Evolutionary conservation across 2,113 vertebrate species (phyloP).

Genomic region (Chaetodon auriga): DNA sequence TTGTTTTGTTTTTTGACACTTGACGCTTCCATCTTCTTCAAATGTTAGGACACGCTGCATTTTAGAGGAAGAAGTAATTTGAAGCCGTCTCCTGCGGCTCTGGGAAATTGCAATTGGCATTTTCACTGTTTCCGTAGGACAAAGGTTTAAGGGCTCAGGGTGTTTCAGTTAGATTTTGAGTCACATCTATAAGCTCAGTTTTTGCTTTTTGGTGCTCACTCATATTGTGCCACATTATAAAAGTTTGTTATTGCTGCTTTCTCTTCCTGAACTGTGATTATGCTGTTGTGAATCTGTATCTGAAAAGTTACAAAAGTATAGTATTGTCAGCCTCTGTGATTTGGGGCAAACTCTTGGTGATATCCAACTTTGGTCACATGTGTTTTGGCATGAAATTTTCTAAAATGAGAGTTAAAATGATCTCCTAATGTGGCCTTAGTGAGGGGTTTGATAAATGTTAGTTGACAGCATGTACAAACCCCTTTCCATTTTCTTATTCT

Average conservation of each 20-base stretch:
- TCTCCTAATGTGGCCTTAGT: not conserved
- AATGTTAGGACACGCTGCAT: too few relatives aligned
- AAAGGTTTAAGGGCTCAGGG: too few relatives aligned
- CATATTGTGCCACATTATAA: not conserved
- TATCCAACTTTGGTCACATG: not conserved
- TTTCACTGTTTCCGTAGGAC: too few relatives aligned
- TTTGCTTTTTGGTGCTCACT: not conserved
- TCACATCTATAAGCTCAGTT: too few relatives aligned
- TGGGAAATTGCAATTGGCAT: not conserved
- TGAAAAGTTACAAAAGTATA: not conserved
- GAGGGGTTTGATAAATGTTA: conserved; percentile 15
- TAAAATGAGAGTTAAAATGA: not conserved
- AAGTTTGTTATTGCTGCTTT: not conserved
- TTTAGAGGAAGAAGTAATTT: not conserved
- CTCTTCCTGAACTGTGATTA: not conserved
- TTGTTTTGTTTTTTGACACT: not conserved
- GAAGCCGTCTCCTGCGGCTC: not conserved
- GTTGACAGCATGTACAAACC: conserved; percentile 34
- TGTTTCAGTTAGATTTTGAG: too few relatives aligned
- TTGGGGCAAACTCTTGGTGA: not conserved
- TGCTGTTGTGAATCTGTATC: not conserved
- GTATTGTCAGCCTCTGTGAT: not conserved
- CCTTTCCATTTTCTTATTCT: conserved; percentile 28
- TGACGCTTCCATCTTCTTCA: not conserved
- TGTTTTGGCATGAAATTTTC: not conserved